A percentile compares a stretch with the other conserved stretches of the same genome.
Evolutionary conservation across 2,797 vertebrate genomes (phyloP).

Genomic region (Sebastes paucispinis): DNA sequence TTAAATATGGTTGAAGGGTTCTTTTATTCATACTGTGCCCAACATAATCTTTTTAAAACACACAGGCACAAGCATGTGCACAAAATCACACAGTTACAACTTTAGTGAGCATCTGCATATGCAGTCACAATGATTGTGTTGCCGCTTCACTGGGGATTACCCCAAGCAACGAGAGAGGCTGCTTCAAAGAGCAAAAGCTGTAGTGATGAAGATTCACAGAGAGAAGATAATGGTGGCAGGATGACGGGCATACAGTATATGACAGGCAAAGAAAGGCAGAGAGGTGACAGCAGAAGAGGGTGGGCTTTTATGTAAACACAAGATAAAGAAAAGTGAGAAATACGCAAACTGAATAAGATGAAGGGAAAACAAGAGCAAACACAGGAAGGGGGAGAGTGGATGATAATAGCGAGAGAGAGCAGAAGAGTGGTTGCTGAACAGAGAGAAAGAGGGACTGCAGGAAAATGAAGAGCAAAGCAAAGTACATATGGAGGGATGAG

Average conservation of each 20-base stretch:
- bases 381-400: not conserved
- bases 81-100: not conserved
- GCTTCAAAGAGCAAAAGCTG: slow-evolving; percentile 10
- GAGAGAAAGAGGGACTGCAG: not conserved
- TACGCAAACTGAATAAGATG: slow-evolving; percentile 13
- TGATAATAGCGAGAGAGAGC: slow-evolving; percentile 3
- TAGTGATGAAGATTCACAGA: slow-evolving; percentile 25
- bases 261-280: slow-evolving; percentile 38
- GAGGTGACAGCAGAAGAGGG: slow-evolving; percentile 26
- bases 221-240: slow-evolving; percentile 23
- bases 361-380: slow-evolving; percentile 25
- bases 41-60: not conserved
- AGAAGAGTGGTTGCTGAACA: slow-evolving; percentile 4
- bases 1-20: not conserved
- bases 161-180: not conserved
- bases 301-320: slow-evolving; percentile 32
- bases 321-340: slow-evolving; percentile 13
- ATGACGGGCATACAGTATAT: slow-evolving; percentile 34
- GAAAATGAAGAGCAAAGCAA: not conserved
- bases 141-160: slow-evolving; percentile 3
- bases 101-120: not conserved
- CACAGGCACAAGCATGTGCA: not conserved
- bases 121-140: not conserved
- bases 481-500: not conserved
- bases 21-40: not conserved